Evolutionary conservation across 2,888 invertebrate species (phyloP), one percentile per base, ranked within the genome.

Genomic region (Philopedon plagiatum): DNA sequence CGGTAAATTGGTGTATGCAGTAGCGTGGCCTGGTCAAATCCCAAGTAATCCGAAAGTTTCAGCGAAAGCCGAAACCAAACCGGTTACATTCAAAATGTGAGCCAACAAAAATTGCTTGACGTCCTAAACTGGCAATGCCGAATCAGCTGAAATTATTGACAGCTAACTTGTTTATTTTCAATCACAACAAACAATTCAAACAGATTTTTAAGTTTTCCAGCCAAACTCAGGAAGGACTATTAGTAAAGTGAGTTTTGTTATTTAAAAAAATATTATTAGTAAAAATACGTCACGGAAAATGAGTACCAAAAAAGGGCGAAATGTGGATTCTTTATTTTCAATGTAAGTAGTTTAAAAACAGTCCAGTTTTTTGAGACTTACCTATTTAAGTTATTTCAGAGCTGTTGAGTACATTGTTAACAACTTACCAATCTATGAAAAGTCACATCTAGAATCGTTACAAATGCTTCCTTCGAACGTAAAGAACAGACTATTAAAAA

Each of bases 401-500:
- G 60, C 46, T 9, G 46, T 76, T 18, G 79, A 81, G 39, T 78
- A 76, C 58, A 74, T 81, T 9, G 75, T 80, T 8, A 78, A 78
- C 51, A 79, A 82, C 73, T 68, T 83, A 32, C n/a, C 63, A 15
- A 39, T 74, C 23, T 75, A 72, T 51, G 60, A 66, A 39, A 63
- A 71, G 21, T 65, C 74, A 13, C 77, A 80, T 46, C 63, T 74
- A 41, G 76, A 77, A 41, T 65, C 61, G 8, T 44, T 82, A 9
- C 56, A 71, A 37, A 54, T 74, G 44, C 75, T 84, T 39, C 83
- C 84, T 0, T 44, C 65, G 23, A 75, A 79, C 56, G 75, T 84
- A 26, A 83, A 83, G 76, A 79, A 81, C 57, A 77, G 71, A 54
- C 79, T 85, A 70, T 71, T 83, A n/a, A 78, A 76, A 32, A 81